Evolutionary conservation across 2,797 vertebrate genomes (phyloP), one percentile per base, ranked within the genome.

Genomic region (Hyperoplus immaculatus): DNA sequence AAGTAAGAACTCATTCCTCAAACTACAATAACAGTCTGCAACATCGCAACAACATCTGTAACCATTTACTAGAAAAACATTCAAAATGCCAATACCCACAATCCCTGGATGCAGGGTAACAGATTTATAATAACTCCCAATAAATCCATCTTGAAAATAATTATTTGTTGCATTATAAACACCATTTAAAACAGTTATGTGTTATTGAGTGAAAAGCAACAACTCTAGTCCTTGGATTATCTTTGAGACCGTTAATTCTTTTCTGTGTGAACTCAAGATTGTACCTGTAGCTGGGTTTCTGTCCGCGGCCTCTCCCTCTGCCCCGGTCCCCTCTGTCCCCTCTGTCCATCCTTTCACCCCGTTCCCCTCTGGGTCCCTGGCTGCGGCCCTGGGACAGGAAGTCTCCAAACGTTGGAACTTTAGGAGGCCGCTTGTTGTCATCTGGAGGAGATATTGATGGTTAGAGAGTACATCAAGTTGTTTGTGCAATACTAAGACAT

Each of bases 251-350:
- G 3, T 29, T 29, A 16, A 43, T 3, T 36, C 3, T 8, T 8
- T 15, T 45, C 45, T 14, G n/a, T 21, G 1, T n/a, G 15, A 6
- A n/a, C 13, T 41, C 5, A 8, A 29, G 18, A 51, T 16, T 47
- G 29, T 57, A 98, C 97, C 97, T 98, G 94, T 98, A 98, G 78
- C 94, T 93, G 1, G 92, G 95, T 68, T 87, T 95, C 89, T 92
- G 95, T 51, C 91, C 92, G 60, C 89, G 83, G 29, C 93, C 90
- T 64, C 68, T 87, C 3, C 92, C 95, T 62, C 87, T 84, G 71
- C 84, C 88, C 50, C 92, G 92, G 6, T 94, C 93, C 6, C 94
- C 93, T 29, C 29, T 29, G 29, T 29, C 29, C 29, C 91, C 92
- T 61, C 89, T 82, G 21, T 93, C 90, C 65, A 67, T 87, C 3